Base-by-base conservation (phyloP, 2,888 invertebrate genomes). In the Acrobasis consociella region DNA sequence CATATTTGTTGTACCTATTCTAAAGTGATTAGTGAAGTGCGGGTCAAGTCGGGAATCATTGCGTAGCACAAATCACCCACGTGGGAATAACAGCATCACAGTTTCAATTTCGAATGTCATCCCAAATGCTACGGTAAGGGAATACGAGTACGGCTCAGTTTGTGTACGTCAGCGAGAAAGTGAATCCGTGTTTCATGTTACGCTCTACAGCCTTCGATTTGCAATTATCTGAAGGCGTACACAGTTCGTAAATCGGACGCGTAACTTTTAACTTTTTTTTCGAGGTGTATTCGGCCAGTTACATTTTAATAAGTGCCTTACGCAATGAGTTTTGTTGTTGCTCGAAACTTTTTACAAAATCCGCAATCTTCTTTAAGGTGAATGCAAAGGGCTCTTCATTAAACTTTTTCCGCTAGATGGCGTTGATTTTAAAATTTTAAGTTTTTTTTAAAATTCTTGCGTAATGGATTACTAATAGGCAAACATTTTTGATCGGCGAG, bases 31-130 rank as follows among this genome's bases (percentile, higher is more conserved):
- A 60, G 42, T 52, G 11, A 52, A 60, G 42, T 60, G 51, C 52
- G 38, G 42, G 46, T 51, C 56, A 62, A 67, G 64, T 64, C 60
- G 63, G 64, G 65, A 65, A 66, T 64, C 56, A 62, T 60, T 55
- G 61, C 50, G 52, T 46, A 49, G 31, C 58, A 63, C 31, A 52
- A 60, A 61, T 61, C 31, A n/a, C 31, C n/a, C 61, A 53, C 53
- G 53, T 37, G 42, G 55, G 55, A 55, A 55, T 49, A 31, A 60
- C 52, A 61, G 55, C 9, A 55, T 62, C 53, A 49, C 61, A 62
- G 62, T 62, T 55, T 62, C 53, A 62, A 55, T 62, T 62, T 31
- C 15, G 55, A 62, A 62, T 62, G 55, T 31, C 49, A 62, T 53
- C 61, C 61, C 49, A 17, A 62, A 62, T 39, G 51, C 17, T 60